Base-by-base conservation (phyloP, 2,797 vertebrate species). In the Muraenolepis orangiensis region DNA sequence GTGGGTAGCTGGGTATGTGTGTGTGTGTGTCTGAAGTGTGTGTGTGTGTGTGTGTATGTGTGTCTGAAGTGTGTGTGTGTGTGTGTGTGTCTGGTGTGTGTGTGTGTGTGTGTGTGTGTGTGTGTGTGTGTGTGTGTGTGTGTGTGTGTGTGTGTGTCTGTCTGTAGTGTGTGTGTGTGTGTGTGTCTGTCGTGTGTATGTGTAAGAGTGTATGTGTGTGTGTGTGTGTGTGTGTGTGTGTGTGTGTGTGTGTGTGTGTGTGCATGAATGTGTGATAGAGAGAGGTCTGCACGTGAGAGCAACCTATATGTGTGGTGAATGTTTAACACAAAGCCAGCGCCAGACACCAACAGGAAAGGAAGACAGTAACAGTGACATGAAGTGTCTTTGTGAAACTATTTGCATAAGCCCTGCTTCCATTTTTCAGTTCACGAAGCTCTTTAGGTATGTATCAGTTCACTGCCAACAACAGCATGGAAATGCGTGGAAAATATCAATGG, bases 151-250 rank as follows among this genome's bases (percentile, higher is more conserved):
- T 64, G 57, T 64, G 7, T 57, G 7, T 57, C n/a, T 64, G 57
- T 64, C 1, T 64, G 57, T 26, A 40, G 57, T 64, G 57, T 64
- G 20, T 61, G 8, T 61, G 57, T 23, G 57, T 61, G 6, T 61
- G 57, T 61, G 57, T 61, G 57, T 61, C 4, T 5, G 20, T 61
- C 13, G 57, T 61, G 6, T 61, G 57, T 66, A 34, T 6, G 68
- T 66, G 20, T 57, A n/a, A n/a, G 38, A 70, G 64, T 71, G 32
- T 71, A 57, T 11, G 20, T 61, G 31, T 75, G 66, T 70, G 38
- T 34, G 28, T 72, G 70, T 13, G 40, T 51, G 23, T 51, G 40
- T 72, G 57, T 69, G 4, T 38, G 61, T 20, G 42, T 51, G 42
- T 51, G 42, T 51, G 42, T 51, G 42, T 51, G 42, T 51, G 42